phyloP scores from a whole-genome alignment of 2,888 invertebrate genomes.

The Plebejus argus region DNA sequence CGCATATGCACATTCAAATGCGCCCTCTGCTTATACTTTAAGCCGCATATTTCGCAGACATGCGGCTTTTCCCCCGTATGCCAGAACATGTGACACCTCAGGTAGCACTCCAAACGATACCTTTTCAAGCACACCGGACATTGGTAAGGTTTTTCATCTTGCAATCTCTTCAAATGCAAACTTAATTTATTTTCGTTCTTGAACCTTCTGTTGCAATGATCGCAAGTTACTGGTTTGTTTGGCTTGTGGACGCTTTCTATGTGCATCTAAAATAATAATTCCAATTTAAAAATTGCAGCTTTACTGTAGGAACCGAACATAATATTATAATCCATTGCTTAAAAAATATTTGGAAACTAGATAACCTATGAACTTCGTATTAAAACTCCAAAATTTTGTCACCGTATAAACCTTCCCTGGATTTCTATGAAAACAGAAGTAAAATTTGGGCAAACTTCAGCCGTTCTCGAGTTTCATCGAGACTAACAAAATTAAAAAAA shows the following conservation, averaged over 20 bases:
- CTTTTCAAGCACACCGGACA: constrained; percentile 55
- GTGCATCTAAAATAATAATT: constrained; percentile 38
- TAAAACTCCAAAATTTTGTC: too few species aligned
- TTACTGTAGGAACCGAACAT: too few species aligned
- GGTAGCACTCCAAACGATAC: constrained; percentile 42
- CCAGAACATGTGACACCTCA: constrained; percentile 55
- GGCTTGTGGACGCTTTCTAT: constrained; percentile 39
- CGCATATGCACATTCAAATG: constrained; percentile 51
- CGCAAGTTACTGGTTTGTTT: constrained; percentile 48
- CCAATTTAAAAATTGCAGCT: too few species aligned
- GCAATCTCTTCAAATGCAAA: constrained; percentile 47
- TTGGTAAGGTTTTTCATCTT: constrained; percentile 45
- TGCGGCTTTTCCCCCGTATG: constrained; percentile 54
- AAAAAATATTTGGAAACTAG: too few species aligned
- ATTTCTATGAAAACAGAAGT: too few species aligned
- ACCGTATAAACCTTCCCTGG: too few species aligned
- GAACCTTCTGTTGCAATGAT: constrained; percentile 54
- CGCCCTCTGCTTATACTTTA: constrained; percentile 53
- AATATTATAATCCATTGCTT: too few species aligned
- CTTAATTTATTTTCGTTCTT: constrained; percentile 49
- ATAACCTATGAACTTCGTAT: too few species aligned
- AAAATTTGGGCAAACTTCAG: too few species aligned
- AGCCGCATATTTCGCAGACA: constrained; percentile 52
- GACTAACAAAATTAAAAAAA: too few species aligned
- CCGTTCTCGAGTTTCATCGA: too few species aligned